Evolutionary conservation across 2,888 invertebrate species (phyloP), one percentile per base, ranked within the genome.

Genomic region (Agrochola macilenta): DNA sequence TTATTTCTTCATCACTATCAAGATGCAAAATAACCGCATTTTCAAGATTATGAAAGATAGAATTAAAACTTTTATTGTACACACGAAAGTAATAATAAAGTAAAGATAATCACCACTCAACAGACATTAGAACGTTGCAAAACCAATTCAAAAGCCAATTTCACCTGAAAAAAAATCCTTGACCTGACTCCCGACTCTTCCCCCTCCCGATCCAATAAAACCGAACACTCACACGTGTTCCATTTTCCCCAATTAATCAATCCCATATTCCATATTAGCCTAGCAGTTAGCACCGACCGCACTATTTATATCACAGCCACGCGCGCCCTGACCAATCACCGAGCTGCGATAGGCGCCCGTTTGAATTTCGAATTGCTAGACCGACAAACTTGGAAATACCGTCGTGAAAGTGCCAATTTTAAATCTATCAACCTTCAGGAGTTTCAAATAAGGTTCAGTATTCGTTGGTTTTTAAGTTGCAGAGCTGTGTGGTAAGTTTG

Each of bases 241-340:
- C 77, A 87, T 83, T 83, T 85, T 84, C 78, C 84, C 85, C 90
- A 82, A 93, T 93, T 89, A 90, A 90, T 93, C 91, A 91, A 90
- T 90, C 84, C 90, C 79, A 91, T 91, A 92, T 92, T 95, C 94
- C 95, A 95, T 91, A 93, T 91, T 93, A 93, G 87, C 82, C 93
- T 78, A 93, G 87, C 94, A 90, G 88, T 91, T 87, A 90, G 92
- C 91, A 87, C 92, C 89, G 91, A 95, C 96, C 96, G 90, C 96
- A 95, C 96, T 95, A 96, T 96, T 96, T 95, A 95, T 96, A 95
- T 94, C 95, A 91, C 91, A 91, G 93, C 94, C 94, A 93, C 93
- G 91, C 93, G 94, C 93, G 94, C 94, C 93, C 96, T 93, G 95
- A 95, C 96, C 96, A 95, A 96, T 96, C 96, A 94, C 95, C 93